These are phyloP conservation scores for Sander vitreus DNA, from an alignment of 2,113 vertebrate genomes.

Conservation along the genomic window DNA sequence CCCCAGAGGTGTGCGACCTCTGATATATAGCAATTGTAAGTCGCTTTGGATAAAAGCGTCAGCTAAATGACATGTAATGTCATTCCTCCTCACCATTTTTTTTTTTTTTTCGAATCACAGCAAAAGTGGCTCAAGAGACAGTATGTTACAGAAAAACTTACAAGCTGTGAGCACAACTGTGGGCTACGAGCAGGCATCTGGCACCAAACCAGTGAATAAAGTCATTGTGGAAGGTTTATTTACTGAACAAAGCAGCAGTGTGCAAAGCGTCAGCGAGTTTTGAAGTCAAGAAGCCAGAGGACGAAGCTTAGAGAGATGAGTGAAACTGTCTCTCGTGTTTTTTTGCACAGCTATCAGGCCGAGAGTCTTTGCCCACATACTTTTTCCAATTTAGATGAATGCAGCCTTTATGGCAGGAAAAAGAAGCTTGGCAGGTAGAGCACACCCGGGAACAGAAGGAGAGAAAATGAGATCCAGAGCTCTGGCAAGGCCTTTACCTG, in stretches of 20 bases:
- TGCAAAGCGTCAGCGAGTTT: conserved; percentile 48
- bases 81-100: conserved; percentile 14
- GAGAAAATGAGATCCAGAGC: conserved; percentile 84
- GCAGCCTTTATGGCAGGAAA: conserved; percentile 78
- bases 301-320: conserved; percentile 57
- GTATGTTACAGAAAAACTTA: neutral
- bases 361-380: conserved; percentile 57
- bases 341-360: conserved; percentile 69
- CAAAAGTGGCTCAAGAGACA: conserved; percentile 10
- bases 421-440: conserved; percentile 80
- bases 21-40: too few relatives aligned
- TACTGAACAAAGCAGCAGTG: conserved; percentile 69
- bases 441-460: conserved; percentile 68
- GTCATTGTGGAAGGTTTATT: conserved; percentile 62
- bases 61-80: too few relatives aligned
- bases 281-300: conserved; percentile 42
- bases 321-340: conserved; percentile 48
- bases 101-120: neutral
- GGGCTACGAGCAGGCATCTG: conserved; percentile 38
- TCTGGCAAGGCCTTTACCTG: conserved; percentile 79
- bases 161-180: conserved; percentile 7
- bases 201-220: conserved; percentile 54
- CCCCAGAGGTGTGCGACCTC: too few relatives aligned
- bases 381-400: conserved; percentile 81
- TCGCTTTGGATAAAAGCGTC: too few relatives aligned